A percentile compares a stretch with the other conserved stretches of the same genome.
Conservation (phyloP, 2,113 vertebrate species). For the Aix galericulata region DNA sequence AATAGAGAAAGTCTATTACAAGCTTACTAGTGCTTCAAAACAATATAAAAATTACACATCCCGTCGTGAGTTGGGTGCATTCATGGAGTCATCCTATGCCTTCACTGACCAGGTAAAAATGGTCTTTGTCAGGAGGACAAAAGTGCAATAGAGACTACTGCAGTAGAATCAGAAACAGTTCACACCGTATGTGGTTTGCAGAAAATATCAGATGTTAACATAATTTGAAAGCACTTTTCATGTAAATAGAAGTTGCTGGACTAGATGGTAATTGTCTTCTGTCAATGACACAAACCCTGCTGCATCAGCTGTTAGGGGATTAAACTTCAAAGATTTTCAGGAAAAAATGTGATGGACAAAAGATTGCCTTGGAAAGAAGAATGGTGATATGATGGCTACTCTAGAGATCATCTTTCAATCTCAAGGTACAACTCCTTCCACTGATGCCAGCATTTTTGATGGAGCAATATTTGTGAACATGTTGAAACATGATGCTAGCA, state of each 20-base stretch:
- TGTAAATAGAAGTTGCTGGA: neutral
- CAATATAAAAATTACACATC: neutral
- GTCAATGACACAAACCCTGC: neutral
- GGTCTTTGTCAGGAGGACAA: neutral
- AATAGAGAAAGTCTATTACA: neutral
- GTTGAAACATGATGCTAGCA: conserved; percentile 4
- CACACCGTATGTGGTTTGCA: neutral
- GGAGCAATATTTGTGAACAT: neutral
- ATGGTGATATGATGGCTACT: neutral
- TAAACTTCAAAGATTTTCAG: neutral
- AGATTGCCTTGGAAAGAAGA: neutral
- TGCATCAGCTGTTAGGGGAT: neutral
- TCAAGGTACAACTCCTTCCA: neutral
- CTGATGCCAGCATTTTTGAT: neutral
- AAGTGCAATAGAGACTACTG: neutral
- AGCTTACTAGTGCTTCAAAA: neutral
- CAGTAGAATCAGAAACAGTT: neutral
- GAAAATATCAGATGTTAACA: neutral
- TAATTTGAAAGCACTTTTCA: neutral
- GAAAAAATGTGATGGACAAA: neutral
- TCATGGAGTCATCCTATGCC: neutral
- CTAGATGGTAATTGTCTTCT: neutral
- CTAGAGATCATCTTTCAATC: neutral
- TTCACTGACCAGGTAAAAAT: neutral
- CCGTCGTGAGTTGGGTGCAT: neutral